Percentiles rank a stretch among this genome's conserved stretches.
phyloP scores from a whole-genome alignment of 1,140 invertebrate species.

The Pogonomyrmex californicus region DNA sequence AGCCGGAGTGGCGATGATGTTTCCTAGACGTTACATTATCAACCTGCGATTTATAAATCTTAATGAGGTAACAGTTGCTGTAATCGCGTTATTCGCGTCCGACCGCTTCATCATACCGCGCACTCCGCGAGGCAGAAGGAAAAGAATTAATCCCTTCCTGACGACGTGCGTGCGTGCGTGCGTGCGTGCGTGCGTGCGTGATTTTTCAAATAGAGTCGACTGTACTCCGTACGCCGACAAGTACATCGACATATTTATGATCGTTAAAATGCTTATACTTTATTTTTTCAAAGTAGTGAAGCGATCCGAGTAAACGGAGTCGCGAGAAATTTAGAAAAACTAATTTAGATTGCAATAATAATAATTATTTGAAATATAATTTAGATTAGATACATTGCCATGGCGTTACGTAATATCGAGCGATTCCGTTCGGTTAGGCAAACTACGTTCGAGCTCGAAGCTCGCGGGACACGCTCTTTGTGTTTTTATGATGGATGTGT shows the following conservation, averaged over 20 bases:
- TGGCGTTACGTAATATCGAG: neutral
- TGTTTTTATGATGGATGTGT: neutral
- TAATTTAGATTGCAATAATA: too few relatives aligned
- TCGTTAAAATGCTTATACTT: too few relatives aligned
- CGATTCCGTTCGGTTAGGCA: neutral
- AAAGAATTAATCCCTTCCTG: constrained; percentile 8
- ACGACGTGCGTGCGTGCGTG: neutral
- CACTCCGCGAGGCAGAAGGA: neutral
- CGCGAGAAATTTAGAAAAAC: too few relatives aligned
- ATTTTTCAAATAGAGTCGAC: constrained; percentile 4
- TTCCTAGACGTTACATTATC: constrained; percentile 8
- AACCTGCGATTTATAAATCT: constrained; percentile 45
- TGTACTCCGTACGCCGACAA: neutral
- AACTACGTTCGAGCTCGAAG: neutral
- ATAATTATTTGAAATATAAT: too few relatives aligned
- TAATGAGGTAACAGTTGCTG: constrained; percentile 56
- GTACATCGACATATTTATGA: neutral
- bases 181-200: too few relatives aligned
- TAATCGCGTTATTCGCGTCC: constrained; percentile 30
- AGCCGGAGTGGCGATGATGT: neutral
- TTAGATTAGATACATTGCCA: too few relatives aligned
- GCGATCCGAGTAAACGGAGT: too few relatives aligned
- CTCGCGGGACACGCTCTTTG: neutral
- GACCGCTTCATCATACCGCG: neutral
- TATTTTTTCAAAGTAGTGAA: too few relatives aligned